Conservation (phyloP, 1,140 invertebrate genomes). For the Tribolium madens region DNA sequence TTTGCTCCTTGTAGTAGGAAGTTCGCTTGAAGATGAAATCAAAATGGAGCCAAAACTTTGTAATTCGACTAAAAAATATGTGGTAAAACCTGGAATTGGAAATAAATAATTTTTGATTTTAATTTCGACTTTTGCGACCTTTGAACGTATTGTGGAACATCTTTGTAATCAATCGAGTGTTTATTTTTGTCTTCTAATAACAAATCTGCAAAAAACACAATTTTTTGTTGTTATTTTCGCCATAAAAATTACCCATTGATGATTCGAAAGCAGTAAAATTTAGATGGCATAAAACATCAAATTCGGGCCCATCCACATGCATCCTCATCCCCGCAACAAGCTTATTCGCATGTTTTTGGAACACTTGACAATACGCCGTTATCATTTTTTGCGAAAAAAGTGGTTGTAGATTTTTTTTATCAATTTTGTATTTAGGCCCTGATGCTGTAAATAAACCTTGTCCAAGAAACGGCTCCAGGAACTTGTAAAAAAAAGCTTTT, state of each 20-base stretch:
- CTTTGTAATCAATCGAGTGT: conserved; percentile 46
- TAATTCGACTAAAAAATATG: conserved; percentile 26
- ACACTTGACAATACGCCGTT: conserved; percentile 34
- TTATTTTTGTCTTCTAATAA: conserved; percentile 47
- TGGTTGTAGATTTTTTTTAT: conserved; percentile 46
- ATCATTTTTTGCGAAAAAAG: conserved; percentile 47
- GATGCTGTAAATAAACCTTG: conserved; percentile 34
- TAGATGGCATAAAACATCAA: conserved; percentile 46
- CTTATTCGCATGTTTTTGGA: conserved; percentile 49
- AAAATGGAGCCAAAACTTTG: conserved; percentile 46
- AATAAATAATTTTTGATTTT: not conserved
- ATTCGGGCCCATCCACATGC: conserved; percentile 4
- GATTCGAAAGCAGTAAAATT: conserved; percentile 46
- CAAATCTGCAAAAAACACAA: conserved; percentile 47
- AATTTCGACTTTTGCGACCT: conserved; percentile 9
- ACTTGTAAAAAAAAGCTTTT: conserved; percentile 11
- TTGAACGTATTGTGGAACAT: conserved; percentile 41
- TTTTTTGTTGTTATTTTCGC: not conserved
- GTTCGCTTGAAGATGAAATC: conserved; percentile 40
- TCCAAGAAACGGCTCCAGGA: conserved; percentile 4
- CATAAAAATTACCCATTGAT: conserved; percentile 43
- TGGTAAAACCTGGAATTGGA: not conserved
- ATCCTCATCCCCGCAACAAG: conserved; percentile 27
- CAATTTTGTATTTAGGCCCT: conserved; percentile 44
- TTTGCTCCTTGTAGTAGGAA: conserved; percentile 39